Conservation (phyloP, 2,888 invertebrate species). For the Ectobius pallidus region DNA sequence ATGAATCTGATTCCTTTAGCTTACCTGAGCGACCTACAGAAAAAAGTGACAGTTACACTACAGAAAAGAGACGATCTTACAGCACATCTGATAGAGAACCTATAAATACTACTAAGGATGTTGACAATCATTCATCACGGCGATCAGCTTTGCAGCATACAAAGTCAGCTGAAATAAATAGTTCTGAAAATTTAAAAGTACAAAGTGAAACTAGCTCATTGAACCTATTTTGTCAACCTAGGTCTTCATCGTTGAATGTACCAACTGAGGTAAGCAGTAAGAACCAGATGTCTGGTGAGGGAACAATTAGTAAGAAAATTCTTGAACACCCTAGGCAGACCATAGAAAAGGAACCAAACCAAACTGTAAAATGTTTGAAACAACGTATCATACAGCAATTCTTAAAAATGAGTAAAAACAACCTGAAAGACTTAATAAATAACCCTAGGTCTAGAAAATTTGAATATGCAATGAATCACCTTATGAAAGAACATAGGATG, state of each 20-base stretch:
- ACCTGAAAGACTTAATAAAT: constrained; percentile 41
- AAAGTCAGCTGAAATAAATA: too few relatives aligned
- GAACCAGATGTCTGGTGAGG: background rate
- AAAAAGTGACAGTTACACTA: too few relatives aligned
- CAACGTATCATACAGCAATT: constrained; percentile 38
- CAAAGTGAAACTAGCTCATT: background rate
- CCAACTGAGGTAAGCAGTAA: background rate
- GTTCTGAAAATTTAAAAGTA: too few relatives aligned
- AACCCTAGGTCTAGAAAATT: constrained; percentile 41
- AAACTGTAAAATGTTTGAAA: constrained; percentile 25
- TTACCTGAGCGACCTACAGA: too few relatives aligned
- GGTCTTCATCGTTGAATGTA: background rate
- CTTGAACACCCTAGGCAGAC: background rate
- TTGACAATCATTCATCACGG: too few relatives aligned
- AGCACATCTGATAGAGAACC: too few relatives aligned
- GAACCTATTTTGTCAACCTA: background rate
- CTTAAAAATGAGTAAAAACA: constrained; percentile 37
- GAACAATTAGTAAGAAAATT: background rate
- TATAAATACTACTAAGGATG: too few relatives aligned
- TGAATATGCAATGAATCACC: constrained; percentile 41
- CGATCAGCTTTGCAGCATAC: too few relatives aligned
- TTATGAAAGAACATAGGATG: constrained; percentile 41
- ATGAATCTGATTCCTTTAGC: background rate
- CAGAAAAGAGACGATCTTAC: too few relatives aligned
- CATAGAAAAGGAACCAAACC: background rate